Conservation (phyloP, 2,888 invertebrate species). For the Helicoverpa assulta region DNA sequence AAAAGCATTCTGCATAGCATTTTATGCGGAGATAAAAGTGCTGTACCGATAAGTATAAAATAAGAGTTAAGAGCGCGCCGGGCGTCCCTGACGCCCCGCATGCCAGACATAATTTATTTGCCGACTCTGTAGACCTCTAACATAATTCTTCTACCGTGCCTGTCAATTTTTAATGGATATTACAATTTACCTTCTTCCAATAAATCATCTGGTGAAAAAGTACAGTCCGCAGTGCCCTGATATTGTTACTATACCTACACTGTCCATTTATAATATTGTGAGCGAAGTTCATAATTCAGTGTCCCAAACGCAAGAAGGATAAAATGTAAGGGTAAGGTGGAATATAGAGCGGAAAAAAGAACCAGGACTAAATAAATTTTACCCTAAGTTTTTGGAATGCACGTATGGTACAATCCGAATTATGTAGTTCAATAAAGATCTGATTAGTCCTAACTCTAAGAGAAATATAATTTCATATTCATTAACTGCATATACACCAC, state of each 20-base stretch:
- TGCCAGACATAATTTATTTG: constrained; percentile 73
- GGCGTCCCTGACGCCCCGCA: constrained; percentile 63
- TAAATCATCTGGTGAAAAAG: constrained; percentile 51
- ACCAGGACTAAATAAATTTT: not conserved
- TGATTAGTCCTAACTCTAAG: too few species aligned
- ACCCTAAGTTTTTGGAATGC: too few species aligned
- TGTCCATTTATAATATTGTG: constrained; percentile 28
- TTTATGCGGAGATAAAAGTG: constrained; percentile 83
- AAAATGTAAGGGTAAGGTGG: constrained; percentile 14
- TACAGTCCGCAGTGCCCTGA: constrained; percentile 21
- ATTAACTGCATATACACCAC: constrained; percentile 19
- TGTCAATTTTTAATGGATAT: constrained; percentile 71
- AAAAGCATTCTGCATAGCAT: constrained; percentile 79
- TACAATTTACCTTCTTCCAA: constrained; percentile 57
- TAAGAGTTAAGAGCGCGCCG: constrained; percentile 74
- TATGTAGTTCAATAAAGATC: too few species aligned
- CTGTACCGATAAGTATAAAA: constrained; percentile 84
- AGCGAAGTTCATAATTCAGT: constrained; percentile 38
- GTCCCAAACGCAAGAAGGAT: constrained; percentile 21
- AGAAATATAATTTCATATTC: too few species aligned
- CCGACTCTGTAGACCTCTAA: constrained; percentile 66
- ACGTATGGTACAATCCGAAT: too few species aligned
- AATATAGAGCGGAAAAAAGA: constrained; percentile 19
- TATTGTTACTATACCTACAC: constrained; percentile 25
- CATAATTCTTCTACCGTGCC: constrained; percentile 68